Base-by-base conservation (phyloP, 2,888 invertebrate genomes). In the Eilema griseolum region DNA sequence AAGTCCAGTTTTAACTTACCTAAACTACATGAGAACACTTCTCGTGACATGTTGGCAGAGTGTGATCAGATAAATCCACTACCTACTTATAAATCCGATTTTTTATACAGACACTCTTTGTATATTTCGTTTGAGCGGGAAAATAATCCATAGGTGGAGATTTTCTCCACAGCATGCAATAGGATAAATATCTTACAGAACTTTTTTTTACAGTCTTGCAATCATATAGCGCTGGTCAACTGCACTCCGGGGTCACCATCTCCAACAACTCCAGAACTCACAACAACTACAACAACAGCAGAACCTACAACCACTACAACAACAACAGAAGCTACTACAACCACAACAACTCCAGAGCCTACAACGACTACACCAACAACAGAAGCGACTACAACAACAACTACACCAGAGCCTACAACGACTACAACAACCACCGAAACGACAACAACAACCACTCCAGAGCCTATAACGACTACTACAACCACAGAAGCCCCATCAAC, bases 371-470 rank as follows among this genome's bases (percentile, higher is more conserved):
- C 24, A 12, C 24, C 57, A 12, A 57, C 57, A 12, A 8, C 23
- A 24, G 57, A 23, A 59, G 24, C 57, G 14, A 60, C 60, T 2
- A 28, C 60, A 7, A 60, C 28, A 3, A n/a, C 31, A 61, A n/a
- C 61, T 11, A 31, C 20, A 3, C 20, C 20, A 20, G 20, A 26
- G 2, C 26, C 60, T n/a, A 61, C 60, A 2, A 61, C n/a, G n/a
- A n/a, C 60, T 20, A 26, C 60, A 0, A 24, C 24, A 28, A 60
- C 74, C 20, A n/a, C 56, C 26, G 46, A 33, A 60, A 52, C 60
- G 1, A 26, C 46, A 41, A 56, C 63, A 7, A 20, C 63, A 52
- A 46, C 46, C 5, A 46, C 46, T 4, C 20, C 16, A 46, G 33
- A 7, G 3, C 14, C 23, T 11, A 7, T 10, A 11, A 33, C 61